Evolutionary conservation across 2,888 invertebrate genomes (phyloP).

Genomic region (Tridacna gigas): DNA sequence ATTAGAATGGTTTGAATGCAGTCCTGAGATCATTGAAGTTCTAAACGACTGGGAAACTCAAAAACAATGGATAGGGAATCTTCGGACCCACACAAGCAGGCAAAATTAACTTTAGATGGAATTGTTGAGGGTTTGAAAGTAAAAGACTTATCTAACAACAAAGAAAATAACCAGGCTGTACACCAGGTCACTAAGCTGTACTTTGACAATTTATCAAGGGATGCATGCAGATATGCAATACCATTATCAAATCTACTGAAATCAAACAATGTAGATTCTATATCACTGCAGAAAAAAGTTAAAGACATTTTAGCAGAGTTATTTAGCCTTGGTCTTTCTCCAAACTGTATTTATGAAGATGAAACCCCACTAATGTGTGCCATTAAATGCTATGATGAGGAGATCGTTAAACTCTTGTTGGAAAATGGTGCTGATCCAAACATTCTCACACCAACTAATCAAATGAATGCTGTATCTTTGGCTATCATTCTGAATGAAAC

Average conservation of each 20-base stretch:
- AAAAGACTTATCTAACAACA: no score
- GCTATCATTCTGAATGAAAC: conserved; percentile 70
- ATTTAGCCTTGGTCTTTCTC: conserved; percentile 51
- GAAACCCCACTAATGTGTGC: conserved; percentile 67
- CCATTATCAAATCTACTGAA: conserved; percentile 54
- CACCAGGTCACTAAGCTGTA: conserved; percentile 52
- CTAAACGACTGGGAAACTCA: no score
- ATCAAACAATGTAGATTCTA: conserved; percentile 29
- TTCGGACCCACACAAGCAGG: no score
- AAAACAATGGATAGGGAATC: no score
- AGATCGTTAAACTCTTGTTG: conserved; percentile 57
- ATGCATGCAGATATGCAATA: conserved; percentile 30
- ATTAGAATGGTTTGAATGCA: no score
- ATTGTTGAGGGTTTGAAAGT: no score
- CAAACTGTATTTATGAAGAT: conserved; percentile 41
- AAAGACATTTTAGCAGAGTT: conserved; percentile 47
- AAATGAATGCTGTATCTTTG: conserved; percentile 68
- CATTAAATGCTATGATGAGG: conserved; percentile 65
- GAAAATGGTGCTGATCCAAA: conserved; percentile 69
- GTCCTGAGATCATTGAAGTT: no score
- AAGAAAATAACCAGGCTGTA: conserved; percentile 30
- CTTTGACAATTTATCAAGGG: conserved; percentile 33
- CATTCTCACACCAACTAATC: conserved; percentile 44
- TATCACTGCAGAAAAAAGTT: conserved; percentile 34
- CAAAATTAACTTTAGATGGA: no score